Conservation (phyloP, 2,797 vertebrate genomes). For the Megalops cyprinoides region DNA sequence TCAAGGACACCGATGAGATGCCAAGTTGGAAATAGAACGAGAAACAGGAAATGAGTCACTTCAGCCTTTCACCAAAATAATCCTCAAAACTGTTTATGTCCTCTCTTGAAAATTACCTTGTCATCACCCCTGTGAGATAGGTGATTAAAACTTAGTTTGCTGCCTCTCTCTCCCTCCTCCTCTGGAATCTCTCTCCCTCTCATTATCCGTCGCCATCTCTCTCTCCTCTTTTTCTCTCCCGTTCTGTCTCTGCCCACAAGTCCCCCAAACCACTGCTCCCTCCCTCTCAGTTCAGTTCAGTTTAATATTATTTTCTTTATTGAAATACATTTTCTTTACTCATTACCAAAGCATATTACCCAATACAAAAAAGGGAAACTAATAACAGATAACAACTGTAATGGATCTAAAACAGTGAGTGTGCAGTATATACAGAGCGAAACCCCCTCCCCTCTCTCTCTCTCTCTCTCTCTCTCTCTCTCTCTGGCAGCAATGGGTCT, state of each 20-base stretch:
- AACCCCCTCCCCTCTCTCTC: neutral
- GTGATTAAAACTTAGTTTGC: no score
- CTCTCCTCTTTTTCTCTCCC: neutral
- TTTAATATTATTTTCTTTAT: no score
- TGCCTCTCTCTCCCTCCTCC: no score
- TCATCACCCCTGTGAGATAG: neutral
- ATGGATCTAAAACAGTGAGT: no score
- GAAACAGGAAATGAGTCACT: neutral
- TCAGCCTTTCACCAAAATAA: neutral
- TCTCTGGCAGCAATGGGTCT: conserved; percentile 74
- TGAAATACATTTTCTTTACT: no score
- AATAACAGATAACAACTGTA: no score
- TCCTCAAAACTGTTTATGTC: neutral
- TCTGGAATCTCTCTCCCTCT: no score
- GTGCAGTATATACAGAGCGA: no score
- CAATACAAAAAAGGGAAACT: no score
- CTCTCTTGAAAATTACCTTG: neutral
- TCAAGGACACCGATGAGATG: neutral
- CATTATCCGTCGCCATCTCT: neutral
- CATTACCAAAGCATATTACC: no score
- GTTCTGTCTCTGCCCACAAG: neutral
- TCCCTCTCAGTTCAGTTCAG: neutral
- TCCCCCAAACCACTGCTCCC: neutral
- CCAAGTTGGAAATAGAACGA: neutral
- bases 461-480: neutral